Evolutionary conservation across 2,888 invertebrate genomes (phyloP), one percentile per base, ranked within the genome.

Genomic region (Brassicogethes aeneus): DNA sequence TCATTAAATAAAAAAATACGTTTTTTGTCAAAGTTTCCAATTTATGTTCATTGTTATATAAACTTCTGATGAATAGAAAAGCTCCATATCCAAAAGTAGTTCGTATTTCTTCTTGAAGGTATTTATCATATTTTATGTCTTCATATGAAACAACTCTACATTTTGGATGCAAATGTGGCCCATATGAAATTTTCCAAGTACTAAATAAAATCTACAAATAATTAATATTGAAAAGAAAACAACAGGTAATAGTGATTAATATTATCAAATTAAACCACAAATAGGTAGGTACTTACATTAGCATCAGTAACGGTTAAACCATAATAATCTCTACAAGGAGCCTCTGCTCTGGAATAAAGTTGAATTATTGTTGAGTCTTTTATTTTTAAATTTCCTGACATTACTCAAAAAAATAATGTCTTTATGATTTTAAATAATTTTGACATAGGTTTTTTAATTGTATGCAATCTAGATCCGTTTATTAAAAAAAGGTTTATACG

Each of bases 281-380:
- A n/a, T n/a, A n/a, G n/a, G n/a, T n/a, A n/a, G n/a, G n/a, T 17
- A 52, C 55, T 56, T 56, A 64, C 64, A 16, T 52, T 48, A 14
- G 43, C 43, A 37, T 53, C 48, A 8, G 55, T 54, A 10, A 65
- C 55, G 15, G 60, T 61, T 17, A 66, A 48, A n/a, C 62, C 65
- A 48, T 62, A 61, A 43, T 65, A 65, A 51, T 65, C 65, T 29
- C 65, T 50, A 38, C 53, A 57, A 2, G 62, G 63, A 3, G 62
- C 59, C 5, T 51, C 49, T 12, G 62, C 57, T 39, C 60, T 54
- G 2, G 61, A 53, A 42, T 62, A 65, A n/a, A 65, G 42, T 45
- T 62, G 65, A 41, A 65, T 47, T 12, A 50, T 37, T 3, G 40
- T 43, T 12, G 39, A 44, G 15, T 44, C 23, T 7, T 10, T 5